Evolutionary conservation across 2,888 invertebrate species (phyloP), one percentile per base, ranked within the genome.

Genomic region (Thereva nobilitata): DNA sequence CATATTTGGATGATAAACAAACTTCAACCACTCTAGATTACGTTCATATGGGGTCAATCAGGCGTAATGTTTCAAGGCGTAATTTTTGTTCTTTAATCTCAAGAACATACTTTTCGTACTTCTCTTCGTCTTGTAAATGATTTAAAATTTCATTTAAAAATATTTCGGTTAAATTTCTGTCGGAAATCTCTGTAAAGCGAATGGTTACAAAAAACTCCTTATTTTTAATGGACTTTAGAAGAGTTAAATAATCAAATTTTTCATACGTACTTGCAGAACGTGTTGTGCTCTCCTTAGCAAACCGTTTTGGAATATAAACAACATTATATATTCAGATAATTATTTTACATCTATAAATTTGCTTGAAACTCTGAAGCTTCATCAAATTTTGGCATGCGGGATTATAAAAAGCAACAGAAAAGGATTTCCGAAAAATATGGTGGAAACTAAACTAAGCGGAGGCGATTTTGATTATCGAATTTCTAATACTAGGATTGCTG

Each of bases 41-140:
- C 76, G 73, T 70, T 80, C 79, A 49, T 77, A 78, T 2, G n/a
- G 81, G 81, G 75, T 81, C 81, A 38, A 77, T 78, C 7, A 81
- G 75, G 12, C 74, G 68, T n/a, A 81, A 72, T 0, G 81, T 81
- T 71, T 80, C 78, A 0, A 81, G 71, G 3, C 81, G 79, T 63
- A 78, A 73, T 52, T 79, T 67, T 66, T 79, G 78, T 66, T 81
- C 81, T 41, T 78, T 76, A 49, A 81, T 79, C 70, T 79, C 78
- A 50, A 76, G 50, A 35, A 78, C 70, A 55, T 78, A 73, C 4
- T 72, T 59, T n/a, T 76, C 45, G 54, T 66, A 69, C 49, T 68
- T 61, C 65, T 65, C 61, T 63, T 68, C 65, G 37, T 76, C 75
- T 64, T 75, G 72, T n/a, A 81, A 69, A 64, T 78, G 75, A n/a